Conservation (phyloP, 1,140 invertebrate species). For the Drosophila rhopaloa region DNA sequence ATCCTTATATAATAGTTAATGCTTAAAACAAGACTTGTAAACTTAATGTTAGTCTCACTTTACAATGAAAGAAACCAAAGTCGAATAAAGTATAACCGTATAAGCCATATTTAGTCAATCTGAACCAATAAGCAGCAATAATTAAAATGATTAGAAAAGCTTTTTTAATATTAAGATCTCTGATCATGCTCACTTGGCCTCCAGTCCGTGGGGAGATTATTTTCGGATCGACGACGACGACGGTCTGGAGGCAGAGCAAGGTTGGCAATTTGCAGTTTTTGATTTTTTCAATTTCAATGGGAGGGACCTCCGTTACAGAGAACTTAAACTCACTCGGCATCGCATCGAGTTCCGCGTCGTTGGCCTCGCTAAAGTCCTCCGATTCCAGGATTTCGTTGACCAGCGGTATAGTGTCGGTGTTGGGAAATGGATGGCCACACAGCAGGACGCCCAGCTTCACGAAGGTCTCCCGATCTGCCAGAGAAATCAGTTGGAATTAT, state of each 20-base stretch:
- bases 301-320: not conserved
- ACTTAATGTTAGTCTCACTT: too few relatives aligned
- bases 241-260: constrained; percentile 34
- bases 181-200: constrained; percentile 46
- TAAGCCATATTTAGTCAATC: not conserved
- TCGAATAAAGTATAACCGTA: not conserved
- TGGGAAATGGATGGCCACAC: constrained; percentile 87
- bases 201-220: constrained; percentile 30
- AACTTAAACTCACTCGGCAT: constrained; percentile 86
- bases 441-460: constrained; percentile 86
- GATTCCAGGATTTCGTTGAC: constrained; percentile 85
- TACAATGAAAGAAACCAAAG: too few relatives aligned
- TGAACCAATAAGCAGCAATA: not conserved
- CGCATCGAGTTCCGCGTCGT: constrained; percentile 85
- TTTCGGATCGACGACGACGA: constrained; percentile 19
- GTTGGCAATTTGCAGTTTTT: not conserved
- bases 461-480: constrained; percentile 74
- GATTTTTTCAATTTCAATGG: too few relatives aligned
- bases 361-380: constrained; percentile 85
- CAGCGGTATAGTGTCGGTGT: constrained; percentile 76
- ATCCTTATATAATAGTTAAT: too few relatives aligned
- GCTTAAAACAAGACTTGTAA: too few relatives aligned
- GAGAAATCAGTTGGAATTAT: not conserved
- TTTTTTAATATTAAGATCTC: not conserved
- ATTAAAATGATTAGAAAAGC: too few relatives aligned